These are phyloP conservation scores for Glandiceps talaboti DNA, from an alignment of 53 echinoderm and acorn worm species.

Conservation along the genomic window DNA sequence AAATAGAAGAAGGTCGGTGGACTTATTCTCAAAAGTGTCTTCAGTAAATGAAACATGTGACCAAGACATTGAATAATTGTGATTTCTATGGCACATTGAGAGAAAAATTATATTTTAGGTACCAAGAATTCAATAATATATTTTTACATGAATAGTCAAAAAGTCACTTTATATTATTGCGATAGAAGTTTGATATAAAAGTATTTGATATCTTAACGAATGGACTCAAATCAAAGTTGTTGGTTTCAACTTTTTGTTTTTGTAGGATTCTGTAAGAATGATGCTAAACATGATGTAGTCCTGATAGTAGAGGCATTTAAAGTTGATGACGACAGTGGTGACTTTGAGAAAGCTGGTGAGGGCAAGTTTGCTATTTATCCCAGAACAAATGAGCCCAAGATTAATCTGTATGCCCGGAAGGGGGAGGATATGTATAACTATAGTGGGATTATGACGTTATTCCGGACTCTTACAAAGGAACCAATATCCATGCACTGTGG, in stretches of 20 bases:
- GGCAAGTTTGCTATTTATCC: neutral
- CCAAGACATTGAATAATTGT: no score
- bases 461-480: neutral
- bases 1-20: no score
- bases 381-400: neutral
- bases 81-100: no score
- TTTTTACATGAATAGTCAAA: no score
- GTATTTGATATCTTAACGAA: no score
- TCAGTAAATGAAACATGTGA: no score
- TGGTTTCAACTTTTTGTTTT: neutral
- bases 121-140: no score
- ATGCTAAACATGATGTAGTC: conserved; percentile 7
- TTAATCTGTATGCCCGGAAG: neutral
- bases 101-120: no score
- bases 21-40: no score
- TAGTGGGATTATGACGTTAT: neutral
- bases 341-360: neutral
- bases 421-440: neutral
- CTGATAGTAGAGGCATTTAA: conserved; percentile 9
- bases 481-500: neutral
- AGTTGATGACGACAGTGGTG: neutral
- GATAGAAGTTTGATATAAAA: no score
- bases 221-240: no score
- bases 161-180: no score
- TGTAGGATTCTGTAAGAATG: conserved; percentile 17